Evolutionary conservation across 2,113 vertebrate species (phyloP).

Genomic region (Cyphomyrus plagiostoma): DNA sequence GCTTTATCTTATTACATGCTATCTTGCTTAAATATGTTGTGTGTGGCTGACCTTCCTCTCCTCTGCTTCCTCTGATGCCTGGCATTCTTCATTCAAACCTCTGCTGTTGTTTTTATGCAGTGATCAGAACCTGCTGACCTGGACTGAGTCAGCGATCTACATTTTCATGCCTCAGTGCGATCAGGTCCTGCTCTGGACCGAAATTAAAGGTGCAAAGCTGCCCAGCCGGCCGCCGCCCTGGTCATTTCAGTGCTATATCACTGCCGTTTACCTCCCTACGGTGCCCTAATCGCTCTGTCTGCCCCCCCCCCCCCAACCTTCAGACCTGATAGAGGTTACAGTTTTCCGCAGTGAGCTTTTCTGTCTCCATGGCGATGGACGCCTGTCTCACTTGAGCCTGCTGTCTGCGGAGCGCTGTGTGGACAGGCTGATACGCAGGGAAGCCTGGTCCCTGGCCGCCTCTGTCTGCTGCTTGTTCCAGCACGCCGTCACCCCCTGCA

Average conservation of each 20-base stretch:
- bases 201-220: conserved; percentile 72
- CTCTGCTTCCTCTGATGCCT: not conserved
- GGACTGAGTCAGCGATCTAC: conserved; percentile 89
- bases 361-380: conserved; percentile 80
- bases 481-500: conserved; percentile 66
- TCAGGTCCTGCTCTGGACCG: conserved; percentile 91
- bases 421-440: conserved; percentile 80
- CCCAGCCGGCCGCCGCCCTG: not conserved
- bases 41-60: not conserved
- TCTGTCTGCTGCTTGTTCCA: conserved; percentile 82
- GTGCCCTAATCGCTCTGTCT: not conserved
- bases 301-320: conserved; percentile 10
- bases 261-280: not conserved
- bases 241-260: not conserved
- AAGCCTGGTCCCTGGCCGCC: conserved; percentile 76
- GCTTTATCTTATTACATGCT: not conserved
- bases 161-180: conserved; percentile 85
- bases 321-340: conserved; percentile 81
- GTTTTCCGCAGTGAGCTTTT: conserved; percentile 82
- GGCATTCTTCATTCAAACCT: not conserved
- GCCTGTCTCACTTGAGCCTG: conserved; percentile 78
- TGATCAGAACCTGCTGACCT: conserved; percentile 85
- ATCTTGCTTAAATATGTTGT: not conserved
- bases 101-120: conserved; percentile 45
- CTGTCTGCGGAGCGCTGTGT: conserved; percentile 79